Evolutionary conservation across 1,140 invertebrate genomes (phyloP).

Genomic region (Lepidurus apus): DNA sequence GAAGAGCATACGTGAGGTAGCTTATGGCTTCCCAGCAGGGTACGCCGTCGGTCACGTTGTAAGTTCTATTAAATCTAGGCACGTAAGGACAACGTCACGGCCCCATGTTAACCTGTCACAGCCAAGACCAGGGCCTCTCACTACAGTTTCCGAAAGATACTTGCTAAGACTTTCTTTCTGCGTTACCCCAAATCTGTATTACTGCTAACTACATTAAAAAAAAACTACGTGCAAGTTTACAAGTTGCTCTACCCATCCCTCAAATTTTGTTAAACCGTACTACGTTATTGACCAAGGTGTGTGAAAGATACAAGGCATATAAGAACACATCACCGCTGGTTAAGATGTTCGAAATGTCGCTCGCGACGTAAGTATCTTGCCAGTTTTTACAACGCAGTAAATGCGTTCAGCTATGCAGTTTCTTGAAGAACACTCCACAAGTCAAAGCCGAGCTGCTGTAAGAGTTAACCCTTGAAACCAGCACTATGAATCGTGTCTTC

Average conservation of each 20-base stretch:
- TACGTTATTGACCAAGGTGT: too few species aligned
- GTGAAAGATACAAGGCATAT: too few species aligned
- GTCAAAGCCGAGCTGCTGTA: too few species aligned
- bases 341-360: too few species aligned
- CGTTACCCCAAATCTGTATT: not conserved
- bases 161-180: not conserved
- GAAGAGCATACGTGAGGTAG: too few species aligned
- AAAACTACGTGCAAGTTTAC: not conserved
- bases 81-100: not conserved
- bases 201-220: not conserved
- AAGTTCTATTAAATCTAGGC: not conserved
- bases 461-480: too few species aligned
- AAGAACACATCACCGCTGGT: too few species aligned
- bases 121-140: not conserved
- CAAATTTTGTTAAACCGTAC: too few species aligned
- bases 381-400: too few species aligned
- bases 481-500: not conserved
- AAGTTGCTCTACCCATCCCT: not conserved
- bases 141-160: conserved; percentile 14
- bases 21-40: not conserved
- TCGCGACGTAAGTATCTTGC: too few species aligned
- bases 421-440: too few species aligned
- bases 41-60: not conserved
- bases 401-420: too few species aligned
- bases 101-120: not conserved